Evolutionary conservation across 2,797 vertebrate genomes (phyloP), one percentile per base, ranked within the genome.

Genomic region (Gouania willdenowi): DNA sequence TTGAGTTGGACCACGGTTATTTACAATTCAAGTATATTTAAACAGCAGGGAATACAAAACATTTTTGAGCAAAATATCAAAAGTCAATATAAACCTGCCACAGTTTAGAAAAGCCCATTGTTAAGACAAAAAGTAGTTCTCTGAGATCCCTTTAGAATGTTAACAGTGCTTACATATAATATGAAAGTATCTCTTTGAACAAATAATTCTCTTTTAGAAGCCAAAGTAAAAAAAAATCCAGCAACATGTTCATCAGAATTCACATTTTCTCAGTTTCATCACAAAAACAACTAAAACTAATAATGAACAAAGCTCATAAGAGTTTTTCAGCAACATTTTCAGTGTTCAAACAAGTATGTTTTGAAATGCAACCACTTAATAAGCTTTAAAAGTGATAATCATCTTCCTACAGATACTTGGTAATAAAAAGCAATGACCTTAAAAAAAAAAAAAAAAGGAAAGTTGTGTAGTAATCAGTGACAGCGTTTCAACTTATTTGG

Each of bases 401-500:
- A n/a, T n/a, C n/a, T n/a, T n/a, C n/a, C n/a, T n/a, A n/a, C n/a
- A n/a, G n/a, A n/a, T n/a, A n/a, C n/a, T n/a, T n/a, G n/a, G n/a
- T n/a, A n/a, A n/a, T n/a, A n/a, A n/a, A n/a, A n/a, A n/a, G n/a
- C n/a, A 24, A 35, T 7, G 10, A 37, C 11, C 24, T 27, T 17
- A 12, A 16, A 23, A 16, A 6, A 8, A 37, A 31, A n/a, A 34
- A 1, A 3, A n/a, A n/a, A 7, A 7, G 20, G 4, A 6, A 4
- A 20, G 20, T 19, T 20, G 19, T 20, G 1, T 19, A 20, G 19
- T 2, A 19, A 20, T 20, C 6, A 20, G 19, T 5, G n/a, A n/a
- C n/a, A 14, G 14, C 1, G 2, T 46, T 28, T 94, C 84, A 96
- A 84, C 31, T 90, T 30, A 95, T 77, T 33, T 89, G 90, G 73